Conservation (phyloP, 2,888 invertebrate genomes). For the Resseliella maxima region DNA sequence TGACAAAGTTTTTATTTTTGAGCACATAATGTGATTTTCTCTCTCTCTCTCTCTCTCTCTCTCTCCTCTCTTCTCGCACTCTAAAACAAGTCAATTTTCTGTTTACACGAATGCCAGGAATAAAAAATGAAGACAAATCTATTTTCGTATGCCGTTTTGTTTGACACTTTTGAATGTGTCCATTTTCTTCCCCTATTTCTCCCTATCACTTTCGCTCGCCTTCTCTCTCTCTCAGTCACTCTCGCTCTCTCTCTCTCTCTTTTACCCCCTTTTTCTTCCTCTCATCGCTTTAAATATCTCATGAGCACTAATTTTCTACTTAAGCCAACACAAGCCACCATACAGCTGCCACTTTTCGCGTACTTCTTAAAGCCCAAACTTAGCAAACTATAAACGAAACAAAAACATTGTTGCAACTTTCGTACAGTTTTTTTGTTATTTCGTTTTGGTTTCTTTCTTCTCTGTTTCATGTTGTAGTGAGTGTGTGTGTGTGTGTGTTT, state of each 20-base stretch:
- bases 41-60: background rate
- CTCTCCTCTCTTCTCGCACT: background rate
- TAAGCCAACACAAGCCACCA: conserved; percentile 14
- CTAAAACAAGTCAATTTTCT: too few species aligned
- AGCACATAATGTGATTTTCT: background rate
- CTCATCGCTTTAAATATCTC: conserved; percentile 18
- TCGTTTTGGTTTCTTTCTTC: background rate
- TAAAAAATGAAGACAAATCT: conserved; percentile 24
- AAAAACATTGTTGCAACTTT: conserved; percentile 37
- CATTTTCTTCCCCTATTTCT: background rate
- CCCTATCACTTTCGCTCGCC: background rate
- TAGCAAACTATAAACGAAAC: background rate
- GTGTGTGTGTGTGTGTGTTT: background rate
- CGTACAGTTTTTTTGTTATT: background rate
- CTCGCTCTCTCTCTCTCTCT: background rate
- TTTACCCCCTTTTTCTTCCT: too few species aligned
- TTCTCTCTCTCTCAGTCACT: background rate
- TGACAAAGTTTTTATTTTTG: background rate
- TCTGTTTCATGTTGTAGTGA: too few species aligned
- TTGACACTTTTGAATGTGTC: background rate
- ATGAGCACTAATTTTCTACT: conserved; percentile 41
- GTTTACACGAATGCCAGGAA: background rate
- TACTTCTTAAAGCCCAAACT: conserved; percentile 22
- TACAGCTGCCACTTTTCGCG: conserved; percentile 38
- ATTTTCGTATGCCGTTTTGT: conserved; percentile 5